These are phyloP conservation scores for Anomalospiza imberbis DNA, from an alignment of 2,797 vertebrate genomes.

Conservation along the genomic window DNA sequence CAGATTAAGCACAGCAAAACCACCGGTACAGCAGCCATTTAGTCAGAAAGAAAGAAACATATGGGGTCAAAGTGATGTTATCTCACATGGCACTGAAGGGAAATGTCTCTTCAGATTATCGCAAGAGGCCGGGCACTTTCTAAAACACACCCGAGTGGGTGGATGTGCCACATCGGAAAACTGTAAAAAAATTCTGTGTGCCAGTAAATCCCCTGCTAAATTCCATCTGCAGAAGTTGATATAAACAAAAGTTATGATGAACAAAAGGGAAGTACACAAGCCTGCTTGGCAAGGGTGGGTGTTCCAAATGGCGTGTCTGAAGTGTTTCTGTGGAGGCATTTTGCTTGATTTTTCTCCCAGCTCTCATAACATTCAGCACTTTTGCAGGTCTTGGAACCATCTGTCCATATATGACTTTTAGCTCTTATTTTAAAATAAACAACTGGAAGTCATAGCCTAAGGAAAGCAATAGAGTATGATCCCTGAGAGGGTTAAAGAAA, in stretches of 20 bases:
- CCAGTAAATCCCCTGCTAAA: neutral
- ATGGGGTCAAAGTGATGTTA: neutral
- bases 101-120: neutral
- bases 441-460: neutral
- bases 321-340: neutral
- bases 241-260: neutral
- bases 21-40: neutral
- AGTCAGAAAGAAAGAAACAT: neutral
- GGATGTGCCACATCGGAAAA: neutral
- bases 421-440: neutral
- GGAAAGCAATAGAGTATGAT: neutral
- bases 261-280: neutral
- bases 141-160: neutral
- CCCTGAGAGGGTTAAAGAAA: neutral
- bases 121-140: neutral
- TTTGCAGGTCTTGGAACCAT: neutral
- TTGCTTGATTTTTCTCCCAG: neutral
- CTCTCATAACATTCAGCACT: neutral
- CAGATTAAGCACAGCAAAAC: neutral
- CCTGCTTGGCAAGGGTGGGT: neutral
- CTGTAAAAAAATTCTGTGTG: neutral
- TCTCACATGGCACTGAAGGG: fast-evolving
- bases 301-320: neutral
- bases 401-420: neutral
- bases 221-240: neutral